Base-by-base conservation (phyloP, 1,140 invertebrate species). In the Zaprionus nigranus region DNA sequence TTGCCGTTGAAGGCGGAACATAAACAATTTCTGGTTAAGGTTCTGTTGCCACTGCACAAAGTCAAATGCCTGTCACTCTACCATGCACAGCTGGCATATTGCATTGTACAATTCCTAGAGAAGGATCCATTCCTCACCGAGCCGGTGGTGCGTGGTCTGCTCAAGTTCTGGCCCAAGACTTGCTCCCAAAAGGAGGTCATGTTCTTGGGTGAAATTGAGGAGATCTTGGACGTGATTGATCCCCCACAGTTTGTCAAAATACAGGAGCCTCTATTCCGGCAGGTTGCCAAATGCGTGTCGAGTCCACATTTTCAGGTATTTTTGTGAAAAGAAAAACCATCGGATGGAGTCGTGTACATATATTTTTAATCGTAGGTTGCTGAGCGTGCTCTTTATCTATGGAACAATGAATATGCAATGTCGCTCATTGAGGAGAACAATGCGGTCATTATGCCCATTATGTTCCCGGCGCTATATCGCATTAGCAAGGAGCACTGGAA, bases 401-500 rank as follows among this genome's bases (percentile, higher is more conserved):
- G 98, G 97, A 98, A 99, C 94, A 99, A 99, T 94, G 98, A 99
- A 94, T 99, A 99, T 93, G 97, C 99, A 76, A 97, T 98, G 96
- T 97, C 96, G 65, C 94, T 98, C 78, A 98, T 98, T 93, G 97
- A 98, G 93, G 98, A 99, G 92, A 98, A 98, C 93, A 97, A 97
- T 92, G 95, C 96, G 92, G 96, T 97, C 65, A 97, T 98, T 80
- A 96, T 98, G 96, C 97, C 97, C 70, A 98, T 99, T 69, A 97
- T 97, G 96, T 99, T 99, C 94, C 98, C 99, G 75, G 98, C 99
- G 80, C 94, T 99, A 82, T 99, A 99, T 94, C 97, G 97, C 93
- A 99, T 98, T 94, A 99, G 98, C 93, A 99, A 99, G 95, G 98
- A 99, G 93, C 99, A 99, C 94, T 99, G 99, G 99, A 99, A 99